Conservation (phyloP, 2,888 invertebrate genomes). For the Poecilobothrus nobilitatus region DNA sequence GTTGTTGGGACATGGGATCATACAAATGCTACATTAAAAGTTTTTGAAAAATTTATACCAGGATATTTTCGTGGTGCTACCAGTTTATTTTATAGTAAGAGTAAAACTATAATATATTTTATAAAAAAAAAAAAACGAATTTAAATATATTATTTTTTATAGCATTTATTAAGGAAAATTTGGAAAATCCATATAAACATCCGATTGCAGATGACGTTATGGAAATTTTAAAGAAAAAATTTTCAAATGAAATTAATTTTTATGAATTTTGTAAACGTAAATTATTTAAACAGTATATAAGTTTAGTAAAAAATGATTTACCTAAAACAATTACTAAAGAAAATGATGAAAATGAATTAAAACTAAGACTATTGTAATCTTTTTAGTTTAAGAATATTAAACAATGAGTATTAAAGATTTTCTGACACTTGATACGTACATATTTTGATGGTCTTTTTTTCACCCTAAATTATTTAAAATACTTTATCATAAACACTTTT, state of each 20-base stretch:
- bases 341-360: background rate
- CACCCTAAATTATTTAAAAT: too few relatives aligned
- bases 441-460: too few relatives aligned
- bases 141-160: background rate
- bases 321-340: background rate
- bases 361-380: background rate
- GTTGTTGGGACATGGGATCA: constrained; percentile 80
- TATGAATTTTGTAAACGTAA: constrained; percentile 76
- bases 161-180: background rate
- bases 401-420: too few relatives aligned
- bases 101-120: background rate
- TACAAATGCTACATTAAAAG: constrained; percentile 67
- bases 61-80: background rate
- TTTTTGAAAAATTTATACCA: constrained; percentile 34
- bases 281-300: constrained; percentile 23
- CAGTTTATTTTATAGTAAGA: background rate
- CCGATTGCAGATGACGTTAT: constrained; percentile 66
- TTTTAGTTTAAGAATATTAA: too few relatives aligned
- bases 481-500: too few relatives aligned
- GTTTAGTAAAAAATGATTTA: background rate
- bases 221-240: constrained; percentile 67
- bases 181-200: constrained; percentile 10
- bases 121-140: background rate
- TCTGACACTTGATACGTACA: too few relatives aligned
- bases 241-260: constrained; percentile 76